phyloP scores from a whole-genome alignment of 2,113 vertebrate genomes.

The Mellivora capensis region DNA sequence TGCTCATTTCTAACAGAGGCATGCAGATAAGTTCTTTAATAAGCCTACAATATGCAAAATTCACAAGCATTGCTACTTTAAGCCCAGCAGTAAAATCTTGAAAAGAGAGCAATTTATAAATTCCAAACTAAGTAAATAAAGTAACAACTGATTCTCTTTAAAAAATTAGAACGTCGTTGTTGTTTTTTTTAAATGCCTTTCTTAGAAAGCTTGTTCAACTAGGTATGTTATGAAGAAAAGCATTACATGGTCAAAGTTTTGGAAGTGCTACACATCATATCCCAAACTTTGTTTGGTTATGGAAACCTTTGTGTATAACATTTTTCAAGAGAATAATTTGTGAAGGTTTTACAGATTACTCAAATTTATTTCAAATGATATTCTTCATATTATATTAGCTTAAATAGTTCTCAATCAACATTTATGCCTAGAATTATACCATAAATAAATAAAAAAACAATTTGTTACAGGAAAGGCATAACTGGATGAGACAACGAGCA shows the following conservation, averaged over 20 bases:
- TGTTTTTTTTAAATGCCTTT: neutral
- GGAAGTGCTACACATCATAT: neutral
- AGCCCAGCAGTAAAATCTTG: neutral
- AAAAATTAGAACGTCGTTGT: neutral
- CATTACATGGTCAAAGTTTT: neutral
- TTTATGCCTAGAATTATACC: neutral
- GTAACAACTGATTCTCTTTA: neutral
- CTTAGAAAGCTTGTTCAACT: neutral
- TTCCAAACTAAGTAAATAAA: neutral
- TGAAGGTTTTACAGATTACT: neutral
- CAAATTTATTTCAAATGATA: neutral
- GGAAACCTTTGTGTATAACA: neutral
- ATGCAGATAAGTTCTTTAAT: neutral
- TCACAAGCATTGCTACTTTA: neutral
- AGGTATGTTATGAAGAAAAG: neutral
- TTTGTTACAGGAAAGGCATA: neutral
- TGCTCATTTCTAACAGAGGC: neutral
- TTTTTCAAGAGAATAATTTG: neutral
- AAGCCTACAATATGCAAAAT: neutral
- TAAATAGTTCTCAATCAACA: neutral
- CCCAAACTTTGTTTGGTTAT: neutral
- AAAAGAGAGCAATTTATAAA: neutral
- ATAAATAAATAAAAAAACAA: neutral
- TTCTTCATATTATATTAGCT: neutral
- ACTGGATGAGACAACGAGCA: neutral